These are phyloP conservation scores for Panonychus citri DNA, from an alignment of 1,140 invertebrate species.

Conservation along the genomic window DNA sequence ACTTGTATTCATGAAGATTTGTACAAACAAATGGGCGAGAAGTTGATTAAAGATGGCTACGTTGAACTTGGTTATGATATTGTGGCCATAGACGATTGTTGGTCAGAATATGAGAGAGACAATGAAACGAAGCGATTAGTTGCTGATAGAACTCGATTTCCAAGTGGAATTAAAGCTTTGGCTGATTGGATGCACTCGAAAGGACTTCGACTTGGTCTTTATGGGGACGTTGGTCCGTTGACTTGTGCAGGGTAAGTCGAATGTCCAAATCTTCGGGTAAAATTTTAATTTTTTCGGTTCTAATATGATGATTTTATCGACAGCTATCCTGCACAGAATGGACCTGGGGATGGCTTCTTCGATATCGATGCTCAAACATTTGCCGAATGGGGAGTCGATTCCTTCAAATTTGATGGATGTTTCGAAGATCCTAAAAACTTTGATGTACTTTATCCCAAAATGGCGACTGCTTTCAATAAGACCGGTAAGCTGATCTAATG, in stretches of 20 bases:
- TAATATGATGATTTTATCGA: not conserved
- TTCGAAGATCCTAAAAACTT: not conserved
- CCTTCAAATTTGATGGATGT: constrained; percentile 9
- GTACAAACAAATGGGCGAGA: constrained; percentile 74
- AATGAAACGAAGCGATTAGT: constrained; percentile 36
- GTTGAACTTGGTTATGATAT: constrained; percentile 70
- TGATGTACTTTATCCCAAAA: constrained; percentile 6
- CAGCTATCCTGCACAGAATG: not conserved
- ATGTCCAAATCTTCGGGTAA: not conserved
- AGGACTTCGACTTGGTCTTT: constrained; percentile 33
- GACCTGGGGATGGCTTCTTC: constrained; percentile 24
- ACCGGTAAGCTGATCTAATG: constrained; percentile 16
- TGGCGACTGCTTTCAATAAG: not conserved
- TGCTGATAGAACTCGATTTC: constrained; percentile 62
- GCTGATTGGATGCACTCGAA: constrained; percentile 50
- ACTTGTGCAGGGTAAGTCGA: constrained; percentile 33
- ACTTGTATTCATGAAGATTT: constrained; percentile 46
- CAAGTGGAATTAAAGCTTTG: constrained; percentile 67
- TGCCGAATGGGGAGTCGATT: constrained; percentile 25
- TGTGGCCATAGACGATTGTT: constrained; percentile 87
- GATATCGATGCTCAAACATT: constrained; percentile 32
- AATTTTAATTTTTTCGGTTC: not conserved
- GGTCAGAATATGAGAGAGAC: constrained; percentile 44
- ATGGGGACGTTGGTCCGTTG: constrained; percentile 28
- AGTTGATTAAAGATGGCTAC: constrained; percentile 67